Conservation (phyloP, 2,888 invertebrate species). For the Rhamnusium bicolor region DNA sequence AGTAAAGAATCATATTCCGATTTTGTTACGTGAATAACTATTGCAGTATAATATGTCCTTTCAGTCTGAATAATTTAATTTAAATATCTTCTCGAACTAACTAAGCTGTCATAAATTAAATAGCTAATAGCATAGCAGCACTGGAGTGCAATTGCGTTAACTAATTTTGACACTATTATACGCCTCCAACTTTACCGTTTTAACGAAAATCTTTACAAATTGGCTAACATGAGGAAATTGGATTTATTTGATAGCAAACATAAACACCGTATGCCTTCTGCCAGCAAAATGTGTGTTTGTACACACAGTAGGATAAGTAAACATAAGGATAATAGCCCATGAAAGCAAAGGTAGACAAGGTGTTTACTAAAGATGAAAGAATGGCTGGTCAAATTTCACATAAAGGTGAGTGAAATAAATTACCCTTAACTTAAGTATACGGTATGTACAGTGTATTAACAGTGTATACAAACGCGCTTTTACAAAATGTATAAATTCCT, state of each 20-base stretch:
- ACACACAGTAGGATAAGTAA: slow-evolving; percentile 1
- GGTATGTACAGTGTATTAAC: not conserved
- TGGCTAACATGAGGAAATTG: not conserved
- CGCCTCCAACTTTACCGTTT: not conserved
- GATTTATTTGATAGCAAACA: not conserved
- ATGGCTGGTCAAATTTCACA: not conserved
- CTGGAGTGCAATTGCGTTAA: not conserved
- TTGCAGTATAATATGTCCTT: too few species aligned
- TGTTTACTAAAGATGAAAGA: slow-evolving; percentile 12
- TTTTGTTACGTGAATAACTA: too few species aligned
- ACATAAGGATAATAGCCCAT: slow-evolving; percentile 5
- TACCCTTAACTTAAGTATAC: not conserved
- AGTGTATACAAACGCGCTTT: not conserved
- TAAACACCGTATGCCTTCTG: not conserved
- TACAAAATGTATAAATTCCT: too few species aligned
- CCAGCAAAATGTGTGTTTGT: not conserved
- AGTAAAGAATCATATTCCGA: too few species aligned
- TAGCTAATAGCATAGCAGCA: too few species aligned
- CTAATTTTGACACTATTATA: not conserved
- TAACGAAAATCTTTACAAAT: not conserved
- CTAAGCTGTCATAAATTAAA: too few species aligned
- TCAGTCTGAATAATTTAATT: too few species aligned
- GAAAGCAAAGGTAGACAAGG: not conserved
- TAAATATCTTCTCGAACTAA: too few species aligned
- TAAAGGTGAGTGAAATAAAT: not conserved